phyloP scores from a whole-genome alignment of 2,797 vertebrate species.

The Rhadinocentrus ornatus region DNA sequence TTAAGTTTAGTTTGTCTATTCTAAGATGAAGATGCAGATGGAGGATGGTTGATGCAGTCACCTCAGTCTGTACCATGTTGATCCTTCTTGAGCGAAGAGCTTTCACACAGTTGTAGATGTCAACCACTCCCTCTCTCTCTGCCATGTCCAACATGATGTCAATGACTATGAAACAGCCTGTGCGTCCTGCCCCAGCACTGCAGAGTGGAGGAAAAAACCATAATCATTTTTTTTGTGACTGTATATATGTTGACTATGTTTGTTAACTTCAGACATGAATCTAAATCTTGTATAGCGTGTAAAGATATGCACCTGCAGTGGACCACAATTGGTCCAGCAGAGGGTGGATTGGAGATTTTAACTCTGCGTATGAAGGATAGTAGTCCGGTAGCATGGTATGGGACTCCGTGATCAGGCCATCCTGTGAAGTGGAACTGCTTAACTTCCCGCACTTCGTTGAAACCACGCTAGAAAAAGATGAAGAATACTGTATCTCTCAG shows the following conservation, averaged over 20 bases:
- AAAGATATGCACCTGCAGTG: slow-evolving; percentile 91
- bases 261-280: neutral
- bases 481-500: neutral
- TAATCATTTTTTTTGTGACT: neutral
- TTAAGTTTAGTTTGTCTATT: slow-evolving; percentile 23
- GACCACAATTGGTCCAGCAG: slow-evolving; percentile 96
- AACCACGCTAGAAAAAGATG: slow-evolving; percentile 87
- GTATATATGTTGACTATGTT: neutral
- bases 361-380: slow-evolving; percentile 97
- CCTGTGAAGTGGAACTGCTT: slow-evolving; percentile 99
- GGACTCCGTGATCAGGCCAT: slow-evolving; percentile 99
- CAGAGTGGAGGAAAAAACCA: slow-evolving; percentile 11
- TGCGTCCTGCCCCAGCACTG: slow-evolving; percentile 96
- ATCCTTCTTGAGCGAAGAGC: slow-evolving; percentile 95
- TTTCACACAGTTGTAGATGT: slow-evolving; percentile 99
- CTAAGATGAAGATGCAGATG: slow-evolving; percentile 74
- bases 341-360: slow-evolving; percentile 96
- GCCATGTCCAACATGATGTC: slow-evolving; percentile 99
- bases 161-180: slow-evolving; percentile 98
- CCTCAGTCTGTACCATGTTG: slow-evolving; percentile 97
- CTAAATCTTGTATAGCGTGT: neutral
- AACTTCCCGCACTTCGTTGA: slow-evolving; percentile 97
- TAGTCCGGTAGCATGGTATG: slow-evolving; percentile 98
- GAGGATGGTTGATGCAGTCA: slow-evolving; percentile 82
- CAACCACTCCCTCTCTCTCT: slow-evolving; percentile 97